phyloP scores from a whole-genome alignment of 2,113 vertebrate species.

The Ochotona princeps region DNA sequence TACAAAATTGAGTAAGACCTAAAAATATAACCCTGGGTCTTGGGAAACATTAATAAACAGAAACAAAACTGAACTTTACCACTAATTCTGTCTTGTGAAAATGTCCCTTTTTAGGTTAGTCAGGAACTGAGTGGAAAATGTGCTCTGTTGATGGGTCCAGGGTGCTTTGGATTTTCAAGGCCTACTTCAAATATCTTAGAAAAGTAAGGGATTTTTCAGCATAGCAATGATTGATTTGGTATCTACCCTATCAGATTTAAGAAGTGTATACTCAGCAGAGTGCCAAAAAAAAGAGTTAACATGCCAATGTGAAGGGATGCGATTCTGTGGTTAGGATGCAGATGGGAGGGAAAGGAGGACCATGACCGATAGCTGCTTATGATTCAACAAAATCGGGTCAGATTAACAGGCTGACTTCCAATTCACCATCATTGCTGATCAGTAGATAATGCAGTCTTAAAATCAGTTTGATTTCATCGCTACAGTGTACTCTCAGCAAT shows the following conservation, averaged over 20 bases:
- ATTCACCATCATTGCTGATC: not conserved
- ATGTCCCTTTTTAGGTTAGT: not conserved
- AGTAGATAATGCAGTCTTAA: not conserved
- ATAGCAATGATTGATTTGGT: not conserved
- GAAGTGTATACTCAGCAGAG: not conserved
- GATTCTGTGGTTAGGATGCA: not conserved
- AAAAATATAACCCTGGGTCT: slow-evolving; percentile 44
- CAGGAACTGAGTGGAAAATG: not conserved
- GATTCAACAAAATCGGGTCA: not conserved
- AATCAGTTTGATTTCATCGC: not conserved
- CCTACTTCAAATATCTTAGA: not conserved
- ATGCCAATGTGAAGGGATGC: not conserved
- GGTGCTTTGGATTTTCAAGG: not conserved
- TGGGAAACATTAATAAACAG: not conserved
- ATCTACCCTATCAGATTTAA: not conserved
- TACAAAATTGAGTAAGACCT: slow-evolving; percentile 51
- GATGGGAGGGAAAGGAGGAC: slow-evolving; percentile 2
- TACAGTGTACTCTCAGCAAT: not conserved
- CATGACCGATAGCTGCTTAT: not conserved
- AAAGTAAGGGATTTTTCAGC: not conserved
- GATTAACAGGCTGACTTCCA: not conserved
- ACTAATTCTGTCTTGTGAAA: slow-evolving; percentile 16
- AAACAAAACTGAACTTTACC: not conserved
- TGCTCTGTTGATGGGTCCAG: not conserved
- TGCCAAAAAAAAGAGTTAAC: not conserved